Evolutionary conservation across 2,797 vertebrate genomes (phyloP).

Genomic region (Eupleurogrammus muticus): DNA sequence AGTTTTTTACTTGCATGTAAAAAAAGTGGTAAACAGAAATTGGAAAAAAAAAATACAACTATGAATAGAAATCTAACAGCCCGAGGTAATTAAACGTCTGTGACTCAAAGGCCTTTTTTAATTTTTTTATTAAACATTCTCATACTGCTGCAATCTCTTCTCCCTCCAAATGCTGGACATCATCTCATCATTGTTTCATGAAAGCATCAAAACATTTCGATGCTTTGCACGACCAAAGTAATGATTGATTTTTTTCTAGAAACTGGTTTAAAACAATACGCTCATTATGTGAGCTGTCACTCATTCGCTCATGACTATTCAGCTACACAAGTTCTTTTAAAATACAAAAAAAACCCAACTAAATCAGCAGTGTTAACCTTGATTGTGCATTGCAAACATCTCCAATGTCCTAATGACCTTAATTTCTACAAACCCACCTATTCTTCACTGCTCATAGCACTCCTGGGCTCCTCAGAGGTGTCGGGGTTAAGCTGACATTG

Average conservation of each 20-base stretch:
- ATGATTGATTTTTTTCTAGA: conserved; percentile 46
- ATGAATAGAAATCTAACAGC: conserved; percentile 19
- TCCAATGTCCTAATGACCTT: neutral
- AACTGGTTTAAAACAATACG: conserved; percentile 45
- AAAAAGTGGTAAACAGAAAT: conserved; percentile 8
- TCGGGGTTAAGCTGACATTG: neutral
- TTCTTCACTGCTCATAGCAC: neutral
- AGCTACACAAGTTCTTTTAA: neutral
- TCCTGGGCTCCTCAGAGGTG: neutral
- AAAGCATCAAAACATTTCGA: conserved; percentile 23
- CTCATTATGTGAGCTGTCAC: conserved; percentile 41
- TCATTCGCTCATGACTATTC: conserved; percentile 33
- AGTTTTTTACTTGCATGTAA: neutral
- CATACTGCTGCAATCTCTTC: conserved; percentile 29
- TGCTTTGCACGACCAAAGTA: conserved; percentile 15
- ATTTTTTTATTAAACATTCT: conserved; percentile 25
- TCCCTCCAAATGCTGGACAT: conserved; percentile 47
- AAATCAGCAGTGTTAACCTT: conserved; percentile 1
- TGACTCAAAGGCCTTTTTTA: conserved; percentile 9
- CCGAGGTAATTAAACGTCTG: conserved; percentile 16
- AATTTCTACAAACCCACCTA: neutral
- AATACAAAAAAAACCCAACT: neutral
- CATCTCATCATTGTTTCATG: conserved; percentile 30
- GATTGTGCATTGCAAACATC: conserved; percentile 5
- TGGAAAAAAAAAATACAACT: conserved; percentile 5